These are phyloP conservation scores for Muscicapa comitata DNA, from an alignment of 2,797 vertebrate genomes.

Conservation along the genomic window DNA sequence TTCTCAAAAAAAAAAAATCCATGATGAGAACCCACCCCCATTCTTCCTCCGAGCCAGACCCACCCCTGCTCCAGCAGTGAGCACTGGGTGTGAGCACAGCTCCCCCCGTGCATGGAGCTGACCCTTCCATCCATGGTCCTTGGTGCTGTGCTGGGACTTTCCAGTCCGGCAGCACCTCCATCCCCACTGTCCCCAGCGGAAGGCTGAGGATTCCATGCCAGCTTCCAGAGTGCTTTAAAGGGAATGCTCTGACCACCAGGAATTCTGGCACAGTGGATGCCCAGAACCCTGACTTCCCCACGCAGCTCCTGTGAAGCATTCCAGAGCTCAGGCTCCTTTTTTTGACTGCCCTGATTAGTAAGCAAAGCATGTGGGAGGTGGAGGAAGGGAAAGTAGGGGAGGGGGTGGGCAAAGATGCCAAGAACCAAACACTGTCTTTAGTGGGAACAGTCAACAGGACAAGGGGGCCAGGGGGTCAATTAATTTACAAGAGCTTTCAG, in stretches of 20 bases:
- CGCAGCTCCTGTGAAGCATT: not conserved
- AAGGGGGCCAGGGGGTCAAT: conserved; percentile 20
- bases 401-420: not conserved
- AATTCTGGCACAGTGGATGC: not conserved
- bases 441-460: not conserved
- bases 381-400: not conserved
- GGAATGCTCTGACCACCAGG: not conserved
- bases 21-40: fast-evolving
- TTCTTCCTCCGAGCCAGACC: not conserved
- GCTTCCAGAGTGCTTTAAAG: not conserved
- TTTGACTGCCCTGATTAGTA: not conserved
- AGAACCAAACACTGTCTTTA: not conserved
- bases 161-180: not conserved
- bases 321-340: not conserved
- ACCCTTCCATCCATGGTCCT: not conserved
- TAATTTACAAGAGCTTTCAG: conserved; percentile 37
- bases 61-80: fast-evolving
- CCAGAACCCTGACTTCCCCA: not conserved
- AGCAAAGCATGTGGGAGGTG: not conserved
- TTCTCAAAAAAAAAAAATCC: not conserved
- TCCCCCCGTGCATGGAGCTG: fast-evolving
- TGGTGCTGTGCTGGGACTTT: fast-evolving
- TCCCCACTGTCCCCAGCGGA: not conserved
- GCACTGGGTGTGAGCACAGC: fast-evolving
- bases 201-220: not conserved